These are phyloP conservation scores for Chiloscyllium plagiosum DNA, from an alignment of 2,113 vertebrate species.

Conservation along the genomic window DNA sequence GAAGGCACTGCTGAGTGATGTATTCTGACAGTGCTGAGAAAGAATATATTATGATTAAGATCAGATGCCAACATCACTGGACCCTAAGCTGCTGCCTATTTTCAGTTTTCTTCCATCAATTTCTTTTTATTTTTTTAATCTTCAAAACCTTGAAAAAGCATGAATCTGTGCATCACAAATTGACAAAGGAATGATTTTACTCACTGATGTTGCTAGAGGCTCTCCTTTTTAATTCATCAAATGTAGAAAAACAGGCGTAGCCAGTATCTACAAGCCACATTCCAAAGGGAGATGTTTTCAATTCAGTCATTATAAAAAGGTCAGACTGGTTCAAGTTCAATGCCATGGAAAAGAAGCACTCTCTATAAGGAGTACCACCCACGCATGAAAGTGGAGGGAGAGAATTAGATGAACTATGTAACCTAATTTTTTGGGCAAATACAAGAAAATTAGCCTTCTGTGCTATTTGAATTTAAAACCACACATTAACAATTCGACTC, in stretches of 20 bases:
- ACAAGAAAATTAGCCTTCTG: constrained; percentile 82
- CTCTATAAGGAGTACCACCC: constrained; percentile 76
- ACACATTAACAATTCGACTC: constrained; percentile 79
- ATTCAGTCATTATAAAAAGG: constrained; percentile 97
- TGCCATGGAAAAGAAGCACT: constrained; percentile 86
- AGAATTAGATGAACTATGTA: constrained; percentile 81
- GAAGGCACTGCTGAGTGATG: constrained; percentile 77
- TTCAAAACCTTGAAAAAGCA: constrained; percentile 47
- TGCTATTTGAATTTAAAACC: constrained; percentile 87
- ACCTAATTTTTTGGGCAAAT: constrained; percentile 87
- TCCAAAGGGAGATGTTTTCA: constrained; percentile 99
- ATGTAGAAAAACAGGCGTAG: constrained; percentile 68
- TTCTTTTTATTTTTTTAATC: constrained; percentile 40
- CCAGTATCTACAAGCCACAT: constrained; percentile 83
- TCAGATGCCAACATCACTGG: constrained; percentile 72
- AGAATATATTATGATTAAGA: constrained; percentile 92
- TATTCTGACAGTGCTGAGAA: constrained; percentile 84
- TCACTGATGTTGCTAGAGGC: constrained; percentile 52
- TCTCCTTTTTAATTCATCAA: constrained; percentile 83
- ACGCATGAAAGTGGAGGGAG: constrained; percentile 72
- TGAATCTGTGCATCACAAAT: constrained; percentile 45
- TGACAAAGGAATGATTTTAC: constrained; percentile 47
- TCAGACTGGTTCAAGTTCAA: constrained; percentile 94
- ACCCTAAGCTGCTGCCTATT: constrained; percentile 55
- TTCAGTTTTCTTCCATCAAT: constrained; percentile 53